These are phyloP conservation scores for Holacanthella duospinosa DNA, from an alignment of 2,888 invertebrate species.

Conservation along the genomic window DNA sequence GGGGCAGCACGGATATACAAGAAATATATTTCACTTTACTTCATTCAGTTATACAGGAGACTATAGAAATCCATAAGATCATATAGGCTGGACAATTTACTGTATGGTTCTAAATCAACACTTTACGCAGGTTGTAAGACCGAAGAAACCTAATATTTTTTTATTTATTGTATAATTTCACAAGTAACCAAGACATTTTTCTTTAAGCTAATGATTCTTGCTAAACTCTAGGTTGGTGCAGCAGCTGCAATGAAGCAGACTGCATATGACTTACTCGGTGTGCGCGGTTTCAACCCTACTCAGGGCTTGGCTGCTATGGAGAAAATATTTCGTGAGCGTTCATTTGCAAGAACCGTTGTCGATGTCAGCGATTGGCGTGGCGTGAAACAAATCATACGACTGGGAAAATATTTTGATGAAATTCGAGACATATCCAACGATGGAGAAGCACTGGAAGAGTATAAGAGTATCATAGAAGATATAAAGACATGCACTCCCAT, in stretches of 20 bases:
- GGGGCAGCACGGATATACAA: too few species aligned
- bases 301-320: slow-evolving; percentile 23
- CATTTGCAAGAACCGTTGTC: slow-evolving; percentile 10
- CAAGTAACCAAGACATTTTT: too few species aligned
- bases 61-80: too few species aligned
- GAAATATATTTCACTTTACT: too few species aligned
- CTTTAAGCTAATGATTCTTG: too few species aligned
- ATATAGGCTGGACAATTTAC: too few species aligned
- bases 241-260: slow-evolving; percentile 18
- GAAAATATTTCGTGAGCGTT: slow-evolving; percentile 11
- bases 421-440: slow-evolving; percentile 11
- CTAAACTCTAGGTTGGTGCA: slow-evolving; percentile 23
- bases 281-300: slow-evolving; percentile 13
- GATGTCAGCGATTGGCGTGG: slow-evolving; percentile 15
- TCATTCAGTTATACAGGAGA: too few species aligned
- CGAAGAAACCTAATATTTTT: too few species aligned
- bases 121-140: too few species aligned
- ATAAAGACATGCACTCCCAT: slow-evolving; percentile 14
- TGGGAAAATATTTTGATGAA: slow-evolving; percentile 21
- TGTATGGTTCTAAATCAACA: too few species aligned
- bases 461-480: slow-evolving; percentile 22
- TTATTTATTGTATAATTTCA: too few species aligned
- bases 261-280: slow-evolving; percentile 8
- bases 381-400: slow-evolving; percentile 9
- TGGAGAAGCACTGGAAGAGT: slow-evolving; percentile 9